Evolutionary conservation across 2,113 vertebrate genomes (phyloP).

Genomic region (Typhlomys cinereus): DNA sequence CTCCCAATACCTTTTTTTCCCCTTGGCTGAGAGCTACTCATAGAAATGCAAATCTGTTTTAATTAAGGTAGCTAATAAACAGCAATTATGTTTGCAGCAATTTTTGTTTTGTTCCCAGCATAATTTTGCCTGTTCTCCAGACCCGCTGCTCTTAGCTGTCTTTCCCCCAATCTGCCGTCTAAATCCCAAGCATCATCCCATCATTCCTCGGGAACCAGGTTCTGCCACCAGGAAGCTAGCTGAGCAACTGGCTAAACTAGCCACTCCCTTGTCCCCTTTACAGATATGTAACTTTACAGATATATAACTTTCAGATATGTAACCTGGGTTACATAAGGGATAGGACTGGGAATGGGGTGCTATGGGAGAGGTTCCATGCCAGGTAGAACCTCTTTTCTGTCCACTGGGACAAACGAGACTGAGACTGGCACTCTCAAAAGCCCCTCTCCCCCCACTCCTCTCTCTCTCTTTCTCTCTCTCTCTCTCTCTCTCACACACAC

Average conservation of each 20-base stretch:
- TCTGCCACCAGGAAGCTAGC: neutral
- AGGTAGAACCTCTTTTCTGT: neutral
- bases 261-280: neutral
- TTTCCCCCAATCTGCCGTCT: neutral
- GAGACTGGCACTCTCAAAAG: neutral
- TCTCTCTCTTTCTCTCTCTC: neutral
- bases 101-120: constrained; percentile 66
- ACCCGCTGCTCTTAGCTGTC: neutral
- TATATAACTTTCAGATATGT: neutral
- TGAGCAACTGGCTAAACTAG: neutral
- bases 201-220: neutral
- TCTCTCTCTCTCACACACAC: neutral
- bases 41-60: constrained; percentile 92
- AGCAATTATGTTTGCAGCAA: constrained; percentile 88
- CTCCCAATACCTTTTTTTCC: constrained; percentile 31
- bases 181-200: neutral
- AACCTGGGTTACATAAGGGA: neutral
- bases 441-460: neutral
- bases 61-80: constrained; percentile 92
- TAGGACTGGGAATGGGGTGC: neutral
- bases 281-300: neutral
- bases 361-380: neutral
- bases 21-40: constrained; percentile 83
- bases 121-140: constrained; percentile 29
- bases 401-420: neutral